phyloP scores from a whole-genome alignment of 2,797 vertebrate genomes.

The Macropus fuliginosus region DNA sequence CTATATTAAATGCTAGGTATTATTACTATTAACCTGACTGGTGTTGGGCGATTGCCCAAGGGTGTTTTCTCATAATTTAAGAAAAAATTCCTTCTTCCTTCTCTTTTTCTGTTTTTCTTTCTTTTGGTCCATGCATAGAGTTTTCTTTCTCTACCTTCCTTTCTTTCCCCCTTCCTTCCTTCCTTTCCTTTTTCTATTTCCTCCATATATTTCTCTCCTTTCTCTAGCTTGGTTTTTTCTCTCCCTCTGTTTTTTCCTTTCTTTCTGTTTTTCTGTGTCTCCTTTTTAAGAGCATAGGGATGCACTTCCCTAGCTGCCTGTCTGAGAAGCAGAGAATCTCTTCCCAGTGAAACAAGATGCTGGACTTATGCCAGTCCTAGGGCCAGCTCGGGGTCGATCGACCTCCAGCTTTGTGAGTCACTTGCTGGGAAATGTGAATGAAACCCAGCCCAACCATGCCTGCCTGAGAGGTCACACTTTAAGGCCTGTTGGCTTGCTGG shows the following conservation, averaged over 20 bases:
- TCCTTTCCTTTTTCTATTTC: neutral
- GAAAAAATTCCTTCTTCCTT: neutral
- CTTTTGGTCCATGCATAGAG: neutral
- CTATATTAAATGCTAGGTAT: neutral
- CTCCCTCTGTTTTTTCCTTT: neutral
- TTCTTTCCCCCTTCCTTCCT: neutral
- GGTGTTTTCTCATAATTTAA: neutral
- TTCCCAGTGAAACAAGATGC: constrained; percentile 41
- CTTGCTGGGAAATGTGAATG: constrained; percentile 87
- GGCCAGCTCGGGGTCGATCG: neutral
- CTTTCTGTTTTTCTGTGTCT: neutral
- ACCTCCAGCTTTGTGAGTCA: constrained; percentile 78
- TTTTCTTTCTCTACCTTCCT: neutral
- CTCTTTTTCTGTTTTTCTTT: neutral
- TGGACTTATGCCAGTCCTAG: constrained; percentile 58
- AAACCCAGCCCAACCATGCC: constrained; percentile 59
- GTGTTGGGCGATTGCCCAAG: neutral
- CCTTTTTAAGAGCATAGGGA: neutral
- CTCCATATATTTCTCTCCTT: neutral
- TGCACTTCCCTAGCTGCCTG: accelerated
- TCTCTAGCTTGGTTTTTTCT: neutral
- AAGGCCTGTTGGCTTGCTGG: constrained; percentile 5
- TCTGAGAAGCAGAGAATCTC: constrained; percentile 29
- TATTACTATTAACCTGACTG: neutral
- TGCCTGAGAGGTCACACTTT: constrained; percentile 23